Percentiles rank a stretch among this genome's conserved stretches.
Conservation (phyloP, 2,113 vertebrate species). For the Gobius niger region DNA sequence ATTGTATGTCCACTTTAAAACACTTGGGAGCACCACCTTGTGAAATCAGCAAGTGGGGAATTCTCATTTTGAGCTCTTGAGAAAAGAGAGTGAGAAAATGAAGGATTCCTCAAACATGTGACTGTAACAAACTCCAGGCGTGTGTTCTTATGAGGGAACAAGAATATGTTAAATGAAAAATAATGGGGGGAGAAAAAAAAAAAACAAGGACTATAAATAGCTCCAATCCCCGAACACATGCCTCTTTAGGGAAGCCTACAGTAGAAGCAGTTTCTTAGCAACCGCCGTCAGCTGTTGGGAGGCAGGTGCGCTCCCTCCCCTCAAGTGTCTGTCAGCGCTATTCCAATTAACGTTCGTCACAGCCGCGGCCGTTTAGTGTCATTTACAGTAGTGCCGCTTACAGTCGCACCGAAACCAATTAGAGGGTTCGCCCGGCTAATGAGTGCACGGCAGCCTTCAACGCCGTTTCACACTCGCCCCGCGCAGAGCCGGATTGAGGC, state of each 20-base stretch:
- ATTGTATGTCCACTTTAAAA: too few relatives aligned
- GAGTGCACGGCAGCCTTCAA: neutral
- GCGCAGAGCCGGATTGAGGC: neutral
- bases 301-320: slow-evolving; percentile 16
- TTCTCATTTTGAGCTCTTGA: too few relatives aligned
- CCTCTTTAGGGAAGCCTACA: neutral
- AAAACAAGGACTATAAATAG: neutral
- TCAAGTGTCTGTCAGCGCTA: slow-evolving; percentile 47
- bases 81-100: too few relatives aligned
- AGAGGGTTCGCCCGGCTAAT: slow-evolving; percentile 23
- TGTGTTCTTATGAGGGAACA: too few relatives aligned
- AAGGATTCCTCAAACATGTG: too few relatives aligned
- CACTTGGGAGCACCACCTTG: too few relatives aligned
- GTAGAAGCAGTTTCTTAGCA: slow-evolving; percentile 56
- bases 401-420: slow-evolving; percentile 43
- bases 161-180: too few relatives aligned
- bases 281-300: slow-evolving; percentile 29
- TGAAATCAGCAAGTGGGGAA: too few relatives aligned
- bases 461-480: neutral
- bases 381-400: slow-evolving; percentile 26
- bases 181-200: too few relatives aligned
- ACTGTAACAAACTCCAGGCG: too few relatives aligned
- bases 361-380: slow-evolving; percentile 34
- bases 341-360: slow-evolving; percentile 47
- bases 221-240: neutral